Percentiles rank a stretch among this genome's conserved stretches.
These are phyloP conservation scores for Lepidurus apus DNA, from an alignment of 1,140 invertebrate species.

Conservation along the genomic window DNA sequence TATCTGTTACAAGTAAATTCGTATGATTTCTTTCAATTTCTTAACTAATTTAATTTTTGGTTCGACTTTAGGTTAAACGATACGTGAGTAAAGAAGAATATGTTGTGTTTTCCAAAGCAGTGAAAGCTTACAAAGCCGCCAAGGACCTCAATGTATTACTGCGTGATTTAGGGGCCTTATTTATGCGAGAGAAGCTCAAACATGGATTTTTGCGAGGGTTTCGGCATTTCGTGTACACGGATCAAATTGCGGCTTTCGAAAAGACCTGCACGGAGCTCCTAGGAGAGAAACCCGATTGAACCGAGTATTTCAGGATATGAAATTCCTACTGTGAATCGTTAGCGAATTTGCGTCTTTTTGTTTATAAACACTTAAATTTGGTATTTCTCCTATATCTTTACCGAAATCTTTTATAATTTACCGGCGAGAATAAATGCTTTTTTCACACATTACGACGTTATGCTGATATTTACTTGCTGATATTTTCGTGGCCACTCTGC, in stretches of 20 bases:
- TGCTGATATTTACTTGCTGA: too few relatives aligned
- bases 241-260: constrained; percentile 23
- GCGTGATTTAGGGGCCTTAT: not conserved
- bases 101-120: not conserved
- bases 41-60: not conserved
- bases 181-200: constrained; percentile 6
- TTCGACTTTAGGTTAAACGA: not conserved
- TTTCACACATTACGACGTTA: too few relatives aligned
- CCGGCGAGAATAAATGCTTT: too few relatives aligned
- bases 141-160: constrained; percentile 12
- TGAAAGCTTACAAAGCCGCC: constrained; percentile 1
- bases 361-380: not conserved
- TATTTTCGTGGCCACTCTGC: too few relatives aligned
- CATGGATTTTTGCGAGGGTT: constrained; percentile 24
- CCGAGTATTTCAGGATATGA: not conserved
- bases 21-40: not conserved
- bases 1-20: constrained; percentile 27
- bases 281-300: not conserved
- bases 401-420: too few relatives aligned
- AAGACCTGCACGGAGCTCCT: constrained; percentile 2
- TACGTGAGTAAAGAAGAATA: constrained; percentile 12
- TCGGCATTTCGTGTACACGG: constrained; percentile 26
- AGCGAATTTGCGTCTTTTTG: not conserved
- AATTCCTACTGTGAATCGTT: not conserved
- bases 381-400: not conserved